Evolutionary conservation across 1,140 invertebrate genomes (phyloP).

Genomic region (Andricus grossulariae): DNA sequence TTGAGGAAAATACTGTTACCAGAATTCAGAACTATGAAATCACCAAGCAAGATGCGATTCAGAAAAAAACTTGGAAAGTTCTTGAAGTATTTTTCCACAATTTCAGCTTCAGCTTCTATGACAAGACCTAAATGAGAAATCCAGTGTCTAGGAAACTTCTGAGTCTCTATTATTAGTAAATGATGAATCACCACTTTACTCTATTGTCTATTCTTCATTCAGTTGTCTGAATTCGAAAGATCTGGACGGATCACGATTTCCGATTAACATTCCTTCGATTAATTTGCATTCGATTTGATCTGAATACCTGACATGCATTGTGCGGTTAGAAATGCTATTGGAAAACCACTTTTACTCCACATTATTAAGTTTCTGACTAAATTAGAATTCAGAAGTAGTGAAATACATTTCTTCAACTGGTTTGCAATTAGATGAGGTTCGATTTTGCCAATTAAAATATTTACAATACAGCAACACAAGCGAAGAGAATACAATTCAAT

Average conservation of each 20-base stretch:
- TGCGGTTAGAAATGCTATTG: not conserved
- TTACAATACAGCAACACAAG: too few species aligned
- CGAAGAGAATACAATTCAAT: too few species aligned
- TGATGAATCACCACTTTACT: constrained; percentile 16
- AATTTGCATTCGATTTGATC: constrained; percentile 22
- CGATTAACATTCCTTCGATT: constrained; percentile 11
- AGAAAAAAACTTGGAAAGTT: not conserved
- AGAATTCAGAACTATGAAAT: not conserved
- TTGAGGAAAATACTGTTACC: not conserved
- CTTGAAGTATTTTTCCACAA: constrained; percentile 18
- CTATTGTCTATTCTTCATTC: constrained; percentile 10
- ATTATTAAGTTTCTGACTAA: not conserved
- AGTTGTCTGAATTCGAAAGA: not conserved
- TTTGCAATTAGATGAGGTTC: too few species aligned
- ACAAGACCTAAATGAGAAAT: constrained; percentile 2
- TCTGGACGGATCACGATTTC: constrained; percentile 6
- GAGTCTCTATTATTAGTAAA: constrained; percentile 5
- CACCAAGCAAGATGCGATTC: not conserved
- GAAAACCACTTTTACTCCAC: not conserved
- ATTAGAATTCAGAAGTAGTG: too few species aligned
- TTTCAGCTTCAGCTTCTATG: not conserved
- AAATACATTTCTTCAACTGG: too few species aligned
- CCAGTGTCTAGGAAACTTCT: not conserved
- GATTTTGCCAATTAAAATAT: too few species aligned
- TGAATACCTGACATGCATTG: not conserved